These are phyloP conservation scores for Eolophus roseicapilla DNA, from an alignment of 2,113 vertebrate species.

Conservation along the genomic window DNA sequence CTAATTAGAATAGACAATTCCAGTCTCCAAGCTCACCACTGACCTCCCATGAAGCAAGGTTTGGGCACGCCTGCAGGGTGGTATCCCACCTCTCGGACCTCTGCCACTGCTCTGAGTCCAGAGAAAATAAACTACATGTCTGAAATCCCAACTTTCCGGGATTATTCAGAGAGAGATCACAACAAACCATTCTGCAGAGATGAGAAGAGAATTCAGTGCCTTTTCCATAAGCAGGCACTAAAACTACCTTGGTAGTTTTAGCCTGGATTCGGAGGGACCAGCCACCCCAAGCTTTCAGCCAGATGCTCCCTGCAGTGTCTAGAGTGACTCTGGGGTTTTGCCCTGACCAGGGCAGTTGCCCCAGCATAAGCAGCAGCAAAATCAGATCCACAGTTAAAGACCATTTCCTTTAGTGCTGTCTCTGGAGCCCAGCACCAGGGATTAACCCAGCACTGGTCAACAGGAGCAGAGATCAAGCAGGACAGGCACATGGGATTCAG, in stretches of 20 bases:
- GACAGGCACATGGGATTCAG: accelerated
- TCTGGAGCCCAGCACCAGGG: not conserved
- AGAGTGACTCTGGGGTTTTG: not conserved
- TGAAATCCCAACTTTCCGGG: not conserved
- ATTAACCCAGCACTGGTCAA: accelerated
- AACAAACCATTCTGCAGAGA: not conserved
- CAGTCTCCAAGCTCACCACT: not conserved
- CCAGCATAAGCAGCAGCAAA: not conserved
- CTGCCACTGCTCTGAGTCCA: not conserved
- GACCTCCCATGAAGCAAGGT: not conserved
- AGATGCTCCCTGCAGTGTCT: not conserved
- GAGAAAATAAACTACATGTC: not conserved
- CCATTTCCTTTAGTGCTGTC: not conserved
- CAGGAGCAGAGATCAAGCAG: accelerated
- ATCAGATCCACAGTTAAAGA: too few relatives aligned
- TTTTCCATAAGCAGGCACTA: not conserved
- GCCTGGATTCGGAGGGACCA: not conserved
- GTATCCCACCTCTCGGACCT: not conserved
- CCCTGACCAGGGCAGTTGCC: not conserved
- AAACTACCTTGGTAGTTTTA: not conserved
- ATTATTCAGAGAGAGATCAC: not conserved
- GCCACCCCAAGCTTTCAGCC: not conserved
- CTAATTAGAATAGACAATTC: not conserved
- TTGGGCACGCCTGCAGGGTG: not conserved
- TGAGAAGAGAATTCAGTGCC: not conserved